Base-by-base conservation (phyloP, 2,888 invertebrate genomes). In the Oscheius myriophilus region DNA sequence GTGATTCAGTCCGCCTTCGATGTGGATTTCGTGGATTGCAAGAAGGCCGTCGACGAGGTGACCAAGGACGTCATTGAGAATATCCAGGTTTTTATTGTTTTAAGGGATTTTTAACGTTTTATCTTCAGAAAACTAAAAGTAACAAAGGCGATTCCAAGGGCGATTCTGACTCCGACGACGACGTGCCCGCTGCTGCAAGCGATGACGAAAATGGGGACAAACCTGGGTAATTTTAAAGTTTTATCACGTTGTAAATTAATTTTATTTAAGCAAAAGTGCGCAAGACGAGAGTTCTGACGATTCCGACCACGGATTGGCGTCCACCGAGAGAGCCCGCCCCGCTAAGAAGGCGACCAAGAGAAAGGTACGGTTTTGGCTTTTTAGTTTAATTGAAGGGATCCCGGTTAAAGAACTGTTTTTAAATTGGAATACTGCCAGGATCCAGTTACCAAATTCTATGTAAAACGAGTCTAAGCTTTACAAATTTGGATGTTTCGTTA, bases 261-360 rank as follows among this genome's bases (percentile, higher is more conserved):
- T 1, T 14, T 7, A 12, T 11, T 57, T n/a, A 14, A 61, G 61
- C 16, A 46, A 61, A 7, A 49, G 39, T 26, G 61, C 26, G 33
- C 33, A 33, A 33, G 33, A 33, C 25, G 61, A 61, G 6, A 61
- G 39, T 49, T 61, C 52, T n/a, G 46, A 46, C 45, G 66, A 59
- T 53, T 65, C 65, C 4, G 71, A 67, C 63, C 67, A 57, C 39
- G 70, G 61, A 7, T 14, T 67, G 11, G 33, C 61, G 7, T 70
- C 70, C 12, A 62, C 70, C 14, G 62, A 67, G 6, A 25, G 70
- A 26, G 61, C 51, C 18, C 51, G 33, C 1, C 55, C 62, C 14
- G 26, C 33, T 11, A 59, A 59, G 39, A 62, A 51, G 23, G 21
- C 42, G 2, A 21, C 14, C 11, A 67, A 67, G 42, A 25, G 66